phyloP scores from a whole-genome alignment of 2,888 invertebrate genomes.

The Hydropsyche betteni region DNA sequence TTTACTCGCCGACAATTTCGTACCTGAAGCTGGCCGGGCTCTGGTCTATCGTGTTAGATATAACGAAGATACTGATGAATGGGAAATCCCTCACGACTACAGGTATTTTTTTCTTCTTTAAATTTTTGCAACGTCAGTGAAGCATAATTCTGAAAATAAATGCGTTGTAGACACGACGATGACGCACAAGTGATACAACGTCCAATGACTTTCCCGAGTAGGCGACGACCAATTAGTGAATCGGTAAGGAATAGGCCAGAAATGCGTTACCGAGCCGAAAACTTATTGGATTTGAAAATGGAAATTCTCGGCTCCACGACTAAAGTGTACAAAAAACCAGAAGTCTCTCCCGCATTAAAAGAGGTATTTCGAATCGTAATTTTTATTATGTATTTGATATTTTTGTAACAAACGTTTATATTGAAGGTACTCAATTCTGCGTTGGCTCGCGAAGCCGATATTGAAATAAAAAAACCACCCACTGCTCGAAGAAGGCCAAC shows the following conservation, averaged over 20 bases:
- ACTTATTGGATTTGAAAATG: conserved; percentile 77
- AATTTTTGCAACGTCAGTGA: background rate
- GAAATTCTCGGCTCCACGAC: conserved; percentile 82
- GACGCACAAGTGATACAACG: conserved; percentile 60
- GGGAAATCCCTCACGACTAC: conserved; percentile 57
- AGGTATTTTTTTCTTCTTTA: conserved; percentile 39
- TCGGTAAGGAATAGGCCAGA: conserved; percentile 67
- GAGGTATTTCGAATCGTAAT: conserved; percentile 54
- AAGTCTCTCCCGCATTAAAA: conserved; percentile 76
- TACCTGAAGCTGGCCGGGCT: conserved; percentile 69
- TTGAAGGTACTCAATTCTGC: conserved; percentile 55
- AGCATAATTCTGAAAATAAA: background rate
- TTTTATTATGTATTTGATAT: background rate
- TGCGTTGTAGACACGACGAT: conserved; percentile 49
- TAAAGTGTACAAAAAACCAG: conserved; percentile 75
- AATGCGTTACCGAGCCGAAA: conserved; percentile 68
- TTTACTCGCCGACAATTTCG: conserved; percentile 89
- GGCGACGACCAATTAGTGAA: conserved; percentile 71
- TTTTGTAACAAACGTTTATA: too few species aligned
- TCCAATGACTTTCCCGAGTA: conserved; percentile 71
- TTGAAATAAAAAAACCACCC: conserved; percentile 52
- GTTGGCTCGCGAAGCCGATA: conserved; percentile 56
- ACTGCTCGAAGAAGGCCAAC: conserved; percentile 54
- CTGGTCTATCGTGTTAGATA: conserved; percentile 56
- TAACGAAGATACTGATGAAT: conserved; percentile 60